Conservation (phyloP, 2,888 invertebrate genomes). For the Selenia dentaria region DNA sequence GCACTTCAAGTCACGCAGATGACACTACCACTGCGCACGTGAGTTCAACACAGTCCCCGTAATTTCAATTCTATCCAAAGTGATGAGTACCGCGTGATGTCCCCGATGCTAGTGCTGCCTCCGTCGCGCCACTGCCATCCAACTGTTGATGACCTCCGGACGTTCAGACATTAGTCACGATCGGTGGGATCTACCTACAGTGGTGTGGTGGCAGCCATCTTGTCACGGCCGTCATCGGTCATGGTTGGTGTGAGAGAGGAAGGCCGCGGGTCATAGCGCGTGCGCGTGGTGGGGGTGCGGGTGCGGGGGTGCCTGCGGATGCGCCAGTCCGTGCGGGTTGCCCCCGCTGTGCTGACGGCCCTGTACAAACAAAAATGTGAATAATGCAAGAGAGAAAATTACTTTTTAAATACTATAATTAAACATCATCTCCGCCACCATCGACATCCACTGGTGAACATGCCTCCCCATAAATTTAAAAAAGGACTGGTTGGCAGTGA, state of each 20-base stretch:
- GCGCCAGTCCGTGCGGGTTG: constrained; percentile 59
- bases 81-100: neutral
- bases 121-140: neutral
- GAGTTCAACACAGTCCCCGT: too few species aligned
- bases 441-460: too few species aligned
- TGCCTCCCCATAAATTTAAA: too few species aligned
- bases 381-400: too few species aligned
- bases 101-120: too few species aligned
- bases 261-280: constrained; percentile 64
- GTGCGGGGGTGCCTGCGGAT: constrained; percentile 67
- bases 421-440: too few species aligned
- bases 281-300: constrained; percentile 71
- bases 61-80: neutral
- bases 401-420: too few species aligned
- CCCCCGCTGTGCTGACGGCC: constrained; percentile 74
- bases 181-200: too few species aligned
- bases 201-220: neutral
- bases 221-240: constrained; percentile 41
- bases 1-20: too few species aligned
- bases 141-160: neutral
- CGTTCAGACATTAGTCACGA: too few species aligned
- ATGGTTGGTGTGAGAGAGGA: constrained; percentile 38
- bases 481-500: too few species aligned
- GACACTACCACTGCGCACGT: neutral
- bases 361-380: constrained; percentile 39